A percentile compares a stretch with the other conserved stretches of the same genome.
Conservation (phyloP, 2,888 invertebrate species). For the Sarcophaga caerulescens region DNA sequence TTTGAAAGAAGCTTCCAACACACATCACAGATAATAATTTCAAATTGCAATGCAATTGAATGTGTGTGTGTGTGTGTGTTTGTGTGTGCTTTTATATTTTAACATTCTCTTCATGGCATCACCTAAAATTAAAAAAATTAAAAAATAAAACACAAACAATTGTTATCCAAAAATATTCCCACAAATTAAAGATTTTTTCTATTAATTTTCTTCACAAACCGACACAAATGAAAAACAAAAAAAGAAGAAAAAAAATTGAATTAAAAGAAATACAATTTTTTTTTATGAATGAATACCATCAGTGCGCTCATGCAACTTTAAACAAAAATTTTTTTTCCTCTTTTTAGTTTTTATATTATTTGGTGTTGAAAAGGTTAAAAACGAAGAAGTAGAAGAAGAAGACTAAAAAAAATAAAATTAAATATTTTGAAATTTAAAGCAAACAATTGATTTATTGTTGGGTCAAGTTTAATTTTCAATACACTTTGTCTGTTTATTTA, state of each 20-base stretch:
- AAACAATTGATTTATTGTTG: slow-evolving; percentile 61
- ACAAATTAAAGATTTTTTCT: slow-evolving; percentile 48
- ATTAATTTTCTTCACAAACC: slow-evolving; percentile 48
- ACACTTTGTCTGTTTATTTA: neutral
- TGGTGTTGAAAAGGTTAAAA: slow-evolving; percentile 12
- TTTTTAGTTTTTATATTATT: neutral
- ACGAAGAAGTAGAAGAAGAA: neutral
- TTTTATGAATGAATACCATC: slow-evolving; percentile 27
- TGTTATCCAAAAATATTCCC: slow-evolving; percentile 54
- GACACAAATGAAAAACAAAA: slow-evolving; percentile 11
- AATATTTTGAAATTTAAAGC: slow-evolving; percentile 55
- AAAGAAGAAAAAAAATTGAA: neutral
- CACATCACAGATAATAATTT: slow-evolving; percentile 30
- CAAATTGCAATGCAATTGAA: slow-evolving; percentile 1
- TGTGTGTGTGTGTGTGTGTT: neutral
- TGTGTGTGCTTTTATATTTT: neutral
- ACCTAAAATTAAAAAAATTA: neutral
- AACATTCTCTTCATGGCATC: slow-evolving; percentile 5
- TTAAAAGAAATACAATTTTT: neutral
- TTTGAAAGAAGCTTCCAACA: slow-evolving; percentile 28
- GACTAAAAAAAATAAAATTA: slow-evolving; percentile 34
- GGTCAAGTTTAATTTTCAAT: slow-evolving; percentile 60
- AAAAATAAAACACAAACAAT: slow-evolving; percentile 29
- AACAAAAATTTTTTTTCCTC: slow-evolving; percentile 6
- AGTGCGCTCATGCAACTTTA: slow-evolving; percentile 22